phyloP scores from a whole-genome alignment of 1,140 invertebrate genomes.

The Neodiprion pinetum region DNA sequence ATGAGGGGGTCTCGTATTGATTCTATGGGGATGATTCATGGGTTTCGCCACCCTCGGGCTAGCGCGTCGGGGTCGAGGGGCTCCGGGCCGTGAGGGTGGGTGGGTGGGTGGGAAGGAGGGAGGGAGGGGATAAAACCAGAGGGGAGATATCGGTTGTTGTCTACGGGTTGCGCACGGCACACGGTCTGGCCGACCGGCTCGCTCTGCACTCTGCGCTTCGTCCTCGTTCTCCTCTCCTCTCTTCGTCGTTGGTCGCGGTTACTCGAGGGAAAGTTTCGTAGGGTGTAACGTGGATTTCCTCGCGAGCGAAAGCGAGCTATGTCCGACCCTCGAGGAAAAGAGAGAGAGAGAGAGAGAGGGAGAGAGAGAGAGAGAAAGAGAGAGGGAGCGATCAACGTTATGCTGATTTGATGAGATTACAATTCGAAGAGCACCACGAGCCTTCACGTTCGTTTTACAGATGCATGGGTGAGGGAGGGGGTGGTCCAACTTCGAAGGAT shows the following conservation, averaged over 20 bases:
- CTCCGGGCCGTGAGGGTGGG: not conserved
- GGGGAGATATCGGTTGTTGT: conserved; percentile 31
- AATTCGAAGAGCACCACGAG: not conserved
- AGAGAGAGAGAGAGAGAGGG: not conserved
- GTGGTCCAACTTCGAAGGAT: not conserved
- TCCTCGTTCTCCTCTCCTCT: not conserved
- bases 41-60: conserved; percentile 29
- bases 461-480: not conserved
- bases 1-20: conserved; percentile 44
- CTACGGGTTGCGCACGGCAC: conserved; percentile 21
- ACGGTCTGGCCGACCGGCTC: conserved; percentile 18
- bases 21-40: conserved; percentile 55
- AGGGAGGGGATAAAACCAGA: conserved; percentile 7
- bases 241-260: not conserved
- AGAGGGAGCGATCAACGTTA: not conserved
- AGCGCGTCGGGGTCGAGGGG: not conserved
- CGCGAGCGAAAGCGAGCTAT: too few species aligned
- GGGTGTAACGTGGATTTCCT: too few species aligned
- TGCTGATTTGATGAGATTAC: not conserved
- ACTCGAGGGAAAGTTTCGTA: too few species aligned
- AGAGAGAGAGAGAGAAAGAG: not conserved
- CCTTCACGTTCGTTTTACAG: not conserved
- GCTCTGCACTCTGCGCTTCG: not conserved
- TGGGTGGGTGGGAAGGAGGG: conserved; percentile 14
- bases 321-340: too few species aligned